A percentile compares a stretch with the other conserved stretches of the same genome.
Evolutionary conservation across 1,140 invertebrate genomes (phyloP).

Genomic region (Oppia nitens): DNA sequence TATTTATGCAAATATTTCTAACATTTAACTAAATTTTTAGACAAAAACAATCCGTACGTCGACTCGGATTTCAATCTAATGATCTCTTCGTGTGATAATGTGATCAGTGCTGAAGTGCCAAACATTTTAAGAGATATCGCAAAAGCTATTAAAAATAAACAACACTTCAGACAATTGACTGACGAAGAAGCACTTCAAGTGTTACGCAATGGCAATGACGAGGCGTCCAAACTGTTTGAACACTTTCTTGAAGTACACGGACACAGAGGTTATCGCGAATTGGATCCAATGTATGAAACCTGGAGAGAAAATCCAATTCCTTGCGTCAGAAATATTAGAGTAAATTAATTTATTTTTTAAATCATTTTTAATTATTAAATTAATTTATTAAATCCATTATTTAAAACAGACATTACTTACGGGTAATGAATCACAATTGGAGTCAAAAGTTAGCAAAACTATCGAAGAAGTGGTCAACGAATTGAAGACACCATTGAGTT

Average conservation of each 20-base stretch:
- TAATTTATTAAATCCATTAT: slow-evolving; percentile 7
- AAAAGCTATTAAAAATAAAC: not conserved
- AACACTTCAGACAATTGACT: not conserved
- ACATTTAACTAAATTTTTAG: not conserved
- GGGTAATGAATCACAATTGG: not conserved
- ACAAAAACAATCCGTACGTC: slow-evolving; percentile 22
- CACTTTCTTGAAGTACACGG: slow-evolving; percentile 49
- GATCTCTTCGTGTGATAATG: slow-evolving; percentile 42
- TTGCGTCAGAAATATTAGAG: slow-evolving; percentile 44
- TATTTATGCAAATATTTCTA: too few species aligned
- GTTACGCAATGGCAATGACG: slow-evolving; percentile 14
- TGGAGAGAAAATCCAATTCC: slow-evolving; percentile 44
- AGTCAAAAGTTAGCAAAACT: not conserved
- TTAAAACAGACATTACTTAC: too few species aligned
- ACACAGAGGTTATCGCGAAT: slow-evolving; percentile 53
- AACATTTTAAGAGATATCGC: slow-evolving; percentile 13
- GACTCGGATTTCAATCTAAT: slow-evolving; percentile 43
- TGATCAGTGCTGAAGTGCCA: slow-evolving; percentile 50
- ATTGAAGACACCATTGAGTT: slow-evolving; percentile 6
- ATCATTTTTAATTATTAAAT: not conserved
- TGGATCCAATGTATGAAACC: slow-evolving; percentile 44
- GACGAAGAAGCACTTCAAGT: slow-evolving; percentile 4
- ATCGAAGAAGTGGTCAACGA: slow-evolving; percentile 13
- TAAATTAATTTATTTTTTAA: too few species aligned
- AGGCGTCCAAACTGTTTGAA: slow-evolving; percentile 33